Base-by-base conservation (phyloP, 2,113 vertebrate species). In the Hucho hucho region DNA sequence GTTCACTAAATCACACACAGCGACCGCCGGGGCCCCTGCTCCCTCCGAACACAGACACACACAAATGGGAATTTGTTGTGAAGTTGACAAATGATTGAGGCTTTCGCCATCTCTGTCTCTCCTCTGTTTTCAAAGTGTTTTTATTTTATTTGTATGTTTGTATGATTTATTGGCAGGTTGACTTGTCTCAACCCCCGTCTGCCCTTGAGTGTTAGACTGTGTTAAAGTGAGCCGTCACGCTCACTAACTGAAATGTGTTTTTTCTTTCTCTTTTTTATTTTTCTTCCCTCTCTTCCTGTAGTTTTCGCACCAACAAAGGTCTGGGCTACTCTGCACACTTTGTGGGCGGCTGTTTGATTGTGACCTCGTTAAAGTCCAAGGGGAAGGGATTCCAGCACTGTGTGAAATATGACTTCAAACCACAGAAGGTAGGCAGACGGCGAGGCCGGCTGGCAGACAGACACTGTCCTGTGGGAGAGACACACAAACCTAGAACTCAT, bases 321-420 rank as follows among this genome's bases (percentile, higher is more conserved):
- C 93, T 98, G 83, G 98, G 97, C 82, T 99, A 99, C 92, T 99
- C 97, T 75, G 96, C 97, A 72, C 97, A 99, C 91, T 99, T 99
- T 88, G 97, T 99, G 87, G 97, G 95, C 14, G 94, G 97, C 84
- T 98, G 96, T 92, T 94, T 99, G 90, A 94, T 98, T 89, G 91
- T 99, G 89, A 99, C 98, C 0, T 97, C 97, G 72, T 93, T 99
- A 89, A 99, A 99, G 88, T 95, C 97, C 69, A 99, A 99, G 90
- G 96, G 96, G 83, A 99, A 99, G 94, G 97, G 97, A 77, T 98
- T 98, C 90, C 97, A 99, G 92, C 98, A 99, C 72, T 99, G 97
- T 88, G 97, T 99, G 76, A 98, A 99, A 88, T 98, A 96, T 75
- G 98, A 99, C 93, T 99, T 99, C 93, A 98, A 99, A 82, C 97